Conservation (phyloP, 1,140 invertebrate species). For the Coptotermes formosanus region DNA sequence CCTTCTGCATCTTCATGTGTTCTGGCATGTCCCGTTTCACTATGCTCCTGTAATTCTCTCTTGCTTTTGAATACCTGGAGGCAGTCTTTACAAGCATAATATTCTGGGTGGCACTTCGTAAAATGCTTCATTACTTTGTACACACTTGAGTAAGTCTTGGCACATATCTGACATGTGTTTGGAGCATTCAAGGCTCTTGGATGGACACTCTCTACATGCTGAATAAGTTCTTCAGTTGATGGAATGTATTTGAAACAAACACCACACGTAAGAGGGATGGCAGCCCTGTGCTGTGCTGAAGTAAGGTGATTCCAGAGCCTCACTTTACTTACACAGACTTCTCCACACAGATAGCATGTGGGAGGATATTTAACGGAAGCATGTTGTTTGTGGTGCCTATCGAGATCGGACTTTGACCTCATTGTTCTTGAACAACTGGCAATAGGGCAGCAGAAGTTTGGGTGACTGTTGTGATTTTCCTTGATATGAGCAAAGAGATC, state of each 20-base stretch:
- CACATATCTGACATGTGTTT: constrained; percentile 60
- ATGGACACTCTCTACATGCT: constrained; percentile 56
- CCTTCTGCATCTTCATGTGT: background rate
- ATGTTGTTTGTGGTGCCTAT: constrained; percentile 50
- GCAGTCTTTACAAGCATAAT: constrained; percentile 59
- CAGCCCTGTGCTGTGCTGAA: constrained; percentile 41
- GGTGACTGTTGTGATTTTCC: constrained; percentile 55
- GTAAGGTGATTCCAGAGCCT: constrained; percentile 62
- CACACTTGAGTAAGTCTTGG: constrained; percentile 59
- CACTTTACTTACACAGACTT: constrained; percentile 57
- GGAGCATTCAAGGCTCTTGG: constrained; percentile 50
- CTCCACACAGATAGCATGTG: constrained; percentile 59
- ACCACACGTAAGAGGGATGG: constrained; percentile 52
- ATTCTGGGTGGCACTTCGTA: constrained; percentile 60
- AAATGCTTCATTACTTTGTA: constrained; percentile 62
- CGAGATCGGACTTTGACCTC: constrained; percentile 55
- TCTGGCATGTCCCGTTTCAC: background rate
- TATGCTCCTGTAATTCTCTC: constrained; percentile 51
- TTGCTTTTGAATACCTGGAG: constrained; percentile 56
- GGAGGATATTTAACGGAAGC: constrained; percentile 48
- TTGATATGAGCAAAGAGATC: constrained; percentile 54
- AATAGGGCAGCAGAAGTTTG: constrained; percentile 52
- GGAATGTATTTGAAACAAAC: constrained; percentile 58
- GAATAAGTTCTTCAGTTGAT: constrained; percentile 55
- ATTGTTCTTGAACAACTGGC: constrained; percentile 55